Percentiles rank a stretch among this genome's conserved stretches.
Evolutionary conservation across 2,888 invertebrate species (phyloP).

Genomic region (Drosophila fulvimacula): DNA sequence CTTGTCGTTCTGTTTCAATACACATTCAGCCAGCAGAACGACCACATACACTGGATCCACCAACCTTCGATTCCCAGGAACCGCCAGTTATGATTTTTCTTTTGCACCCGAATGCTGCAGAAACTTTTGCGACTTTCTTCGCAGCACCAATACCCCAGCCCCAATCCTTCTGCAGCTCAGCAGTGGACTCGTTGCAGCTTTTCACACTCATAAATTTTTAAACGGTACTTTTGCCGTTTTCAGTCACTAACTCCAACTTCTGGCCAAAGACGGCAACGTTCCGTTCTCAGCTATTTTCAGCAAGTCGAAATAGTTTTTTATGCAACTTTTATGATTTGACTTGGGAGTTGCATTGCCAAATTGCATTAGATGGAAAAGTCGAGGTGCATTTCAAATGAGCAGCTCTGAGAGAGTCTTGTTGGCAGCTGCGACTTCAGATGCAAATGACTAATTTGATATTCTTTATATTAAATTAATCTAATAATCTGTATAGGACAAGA

Average conservation of each 20-base stretch:
- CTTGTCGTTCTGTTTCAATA: constrained; percentile 59
- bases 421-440: not conserved
- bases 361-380: constrained; percentile 40
- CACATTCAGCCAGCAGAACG: constrained; percentile 50
- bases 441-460: too few relatives aligned
- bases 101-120: constrained; percentile 38
- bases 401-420: constrained; percentile 23
- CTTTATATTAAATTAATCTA: too few relatives aligned
- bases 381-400: constrained; percentile 50
- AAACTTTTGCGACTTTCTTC: constrained; percentile 40
- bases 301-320: constrained; percentile 72
- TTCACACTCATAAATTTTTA: constrained; percentile 78
- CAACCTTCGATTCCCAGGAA: constrained; percentile 2
- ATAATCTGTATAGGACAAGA: too few relatives aligned
- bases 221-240: constrained; percentile 73
- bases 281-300: constrained; percentile 44
- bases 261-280: constrained; percentile 39
- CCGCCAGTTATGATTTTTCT: constrained; percentile 53
- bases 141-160: not conserved
- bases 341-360: constrained; percentile 52
- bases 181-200: constrained; percentile 61
- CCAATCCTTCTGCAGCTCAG: constrained; percentile 4
- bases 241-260: constrained; percentile 66
- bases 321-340: constrained; percentile 80
- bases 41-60: constrained; percentile 8